Evolutionary conservation across 2,113 vertebrate genomes (phyloP).

Genomic region (Bufo bufo): DNA sequence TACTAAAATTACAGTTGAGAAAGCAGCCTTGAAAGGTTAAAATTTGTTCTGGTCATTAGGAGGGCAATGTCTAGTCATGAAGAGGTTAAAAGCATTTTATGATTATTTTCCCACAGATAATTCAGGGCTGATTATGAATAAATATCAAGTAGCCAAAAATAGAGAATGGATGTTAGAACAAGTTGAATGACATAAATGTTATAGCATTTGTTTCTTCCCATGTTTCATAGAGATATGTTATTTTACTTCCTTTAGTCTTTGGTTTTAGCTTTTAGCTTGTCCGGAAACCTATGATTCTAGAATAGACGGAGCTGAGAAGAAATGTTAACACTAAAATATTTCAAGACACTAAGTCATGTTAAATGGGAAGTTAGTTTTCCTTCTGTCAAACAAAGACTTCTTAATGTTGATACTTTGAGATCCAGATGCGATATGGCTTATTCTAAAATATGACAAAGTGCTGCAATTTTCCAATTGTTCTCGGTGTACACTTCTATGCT

Average conservation of each 20-base stretch:
- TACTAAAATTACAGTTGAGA: too few species aligned
- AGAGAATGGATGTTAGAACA: not conserved
- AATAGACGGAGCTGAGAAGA: constrained; percentile 19
- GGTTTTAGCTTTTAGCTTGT: constrained; percentile 29
- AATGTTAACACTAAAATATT: constrained; percentile 43
- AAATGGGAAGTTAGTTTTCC: constrained; percentile 42
- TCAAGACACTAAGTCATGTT: constrained; percentile 39
- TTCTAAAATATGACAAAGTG: constrained; percentile 22
- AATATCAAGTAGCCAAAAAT: not conserved
- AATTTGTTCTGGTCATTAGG: not conserved
- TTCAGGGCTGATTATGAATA: constrained; percentile 9
- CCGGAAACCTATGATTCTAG: constrained; percentile 7
- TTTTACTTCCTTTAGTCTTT: constrained; percentile 34
- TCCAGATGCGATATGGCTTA: constrained; percentile 14
- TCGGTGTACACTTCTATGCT: not conserved
- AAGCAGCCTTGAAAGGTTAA: too few species aligned
- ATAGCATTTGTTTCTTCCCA: not conserved
- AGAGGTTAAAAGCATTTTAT: not conserved
- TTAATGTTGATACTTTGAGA: not conserved
- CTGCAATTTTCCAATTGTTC: not conserved
- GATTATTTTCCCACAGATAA: constrained; percentile 1
- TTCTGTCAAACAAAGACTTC: constrained; percentile 44
- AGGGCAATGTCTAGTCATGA: not conserved
- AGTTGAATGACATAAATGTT: constrained; percentile 38
- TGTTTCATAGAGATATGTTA: constrained; percentile 16